phyloP scores from a whole-genome alignment of 2,888 invertebrate species.

The Andricus quercusramuli region DNA sequence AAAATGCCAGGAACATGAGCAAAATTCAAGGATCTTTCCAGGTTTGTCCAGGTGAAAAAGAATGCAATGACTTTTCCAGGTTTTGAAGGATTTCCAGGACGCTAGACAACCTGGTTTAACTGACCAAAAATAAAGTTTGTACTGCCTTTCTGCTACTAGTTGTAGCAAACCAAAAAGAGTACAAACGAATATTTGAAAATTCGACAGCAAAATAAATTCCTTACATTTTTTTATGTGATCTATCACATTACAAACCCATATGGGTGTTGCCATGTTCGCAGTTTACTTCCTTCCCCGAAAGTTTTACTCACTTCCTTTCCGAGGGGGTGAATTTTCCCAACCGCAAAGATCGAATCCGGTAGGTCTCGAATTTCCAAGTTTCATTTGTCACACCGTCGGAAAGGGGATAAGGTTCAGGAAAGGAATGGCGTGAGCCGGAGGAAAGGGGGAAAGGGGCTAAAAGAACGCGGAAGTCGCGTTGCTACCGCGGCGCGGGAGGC shows the following conservation, averaged over 20 bases:
- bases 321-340: slow-evolving; percentile 31
- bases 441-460: slow-evolving; percentile 44
- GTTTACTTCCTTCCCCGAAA: slow-evolving; percentile 31
- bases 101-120: no score
- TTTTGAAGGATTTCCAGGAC: no score
- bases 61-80: no score
- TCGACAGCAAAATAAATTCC: neutral
- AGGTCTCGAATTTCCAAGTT: slow-evolving; percentile 40
- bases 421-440: slow-evolving; percentile 27
- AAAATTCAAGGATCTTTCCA: no score
- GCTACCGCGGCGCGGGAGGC: slow-evolving; percentile 49
- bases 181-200: no score
- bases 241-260: slow-evolving; percentile 32
- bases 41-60: no score
- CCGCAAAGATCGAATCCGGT: slow-evolving; percentile 36
- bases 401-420: slow-evolving; percentile 38
- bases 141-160: no score
- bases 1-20: no score
- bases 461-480: slow-evolving; percentile 48
- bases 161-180: no score
- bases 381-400: slow-evolving; percentile 32
- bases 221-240: neutral
- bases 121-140: no score
- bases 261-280: slow-evolving; percentile 35
- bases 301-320: slow-evolving; percentile 24